phyloP scores from a whole-genome alignment of 2,888 invertebrate genomes.

The Aleiodes alternator region DNA sequence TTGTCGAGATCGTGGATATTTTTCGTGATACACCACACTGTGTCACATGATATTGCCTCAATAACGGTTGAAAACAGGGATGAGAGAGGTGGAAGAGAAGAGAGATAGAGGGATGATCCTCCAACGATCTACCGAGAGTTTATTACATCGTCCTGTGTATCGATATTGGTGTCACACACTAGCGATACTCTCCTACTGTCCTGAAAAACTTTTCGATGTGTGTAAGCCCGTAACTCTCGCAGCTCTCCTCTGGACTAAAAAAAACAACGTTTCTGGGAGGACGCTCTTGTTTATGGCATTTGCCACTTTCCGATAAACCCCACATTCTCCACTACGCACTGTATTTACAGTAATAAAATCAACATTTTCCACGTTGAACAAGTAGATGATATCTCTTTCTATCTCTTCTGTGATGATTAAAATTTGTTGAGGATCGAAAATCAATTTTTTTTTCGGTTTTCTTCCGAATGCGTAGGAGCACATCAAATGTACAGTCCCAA shows the following conservation, averaged over 20 bases:
- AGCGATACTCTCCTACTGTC: constrained; percentile 2
- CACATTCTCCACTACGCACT: constrained; percentile 1
- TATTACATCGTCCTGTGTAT: constrained; percentile 34
- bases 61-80: constrained; percentile 51
- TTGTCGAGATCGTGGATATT: constrained; percentile 21
- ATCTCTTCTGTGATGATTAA: too few species aligned
- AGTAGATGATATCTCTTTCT: too few species aligned
- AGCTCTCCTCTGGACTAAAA: constrained; percentile 13
- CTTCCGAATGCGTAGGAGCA: too few species aligned
- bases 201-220: background rate
- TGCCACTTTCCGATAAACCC: constrained; percentile 25
- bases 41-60: constrained; percentile 62
- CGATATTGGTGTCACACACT: constrained; percentile 30
- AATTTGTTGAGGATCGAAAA: too few species aligned
- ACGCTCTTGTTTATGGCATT: constrained; percentile 24
- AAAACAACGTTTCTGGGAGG: constrained; percentile 4
- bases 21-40: constrained; percentile 29
- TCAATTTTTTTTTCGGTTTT: too few species aligned
- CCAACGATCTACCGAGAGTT: constrained; percentile 34
- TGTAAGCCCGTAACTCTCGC: constrained; percentile 10
- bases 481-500: too few species aligned
- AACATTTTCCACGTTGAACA: constrained; percentile 11
- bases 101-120: constrained; percentile 11
- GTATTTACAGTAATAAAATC: constrained; percentile 21
- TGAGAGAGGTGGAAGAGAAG: background rate